Conservation (phyloP, 1,140 invertebrate genomes). For the Drosophila kikkawai region DNA sequence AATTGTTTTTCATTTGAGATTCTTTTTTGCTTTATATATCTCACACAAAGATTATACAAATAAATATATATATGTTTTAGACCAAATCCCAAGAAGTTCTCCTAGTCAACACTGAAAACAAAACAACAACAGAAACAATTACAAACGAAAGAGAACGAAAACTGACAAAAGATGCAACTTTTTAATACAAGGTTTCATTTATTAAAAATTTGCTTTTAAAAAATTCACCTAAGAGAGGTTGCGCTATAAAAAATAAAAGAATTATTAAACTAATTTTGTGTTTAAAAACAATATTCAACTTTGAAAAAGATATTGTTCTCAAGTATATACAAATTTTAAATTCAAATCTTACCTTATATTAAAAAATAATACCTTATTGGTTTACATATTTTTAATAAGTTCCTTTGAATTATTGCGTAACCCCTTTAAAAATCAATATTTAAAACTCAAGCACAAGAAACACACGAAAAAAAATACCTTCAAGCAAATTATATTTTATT, state of each 20-base stretch:
- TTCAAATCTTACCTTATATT: too few relatives aligned
- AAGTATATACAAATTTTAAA: too few relatives aligned
- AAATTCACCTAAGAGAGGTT: neutral
- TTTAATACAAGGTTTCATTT: slow-evolving; percentile 29
- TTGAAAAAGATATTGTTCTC: neutral
- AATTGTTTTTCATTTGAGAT: slow-evolving; percentile 7
- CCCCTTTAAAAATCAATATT: neutral
- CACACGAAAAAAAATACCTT: slow-evolving; percentile 24
- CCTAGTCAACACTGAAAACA: slow-evolving; percentile 35
- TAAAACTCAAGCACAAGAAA: slow-evolving; percentile 16
- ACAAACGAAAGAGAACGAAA: slow-evolving; percentile 38
- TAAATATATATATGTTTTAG: slow-evolving; percentile 7
- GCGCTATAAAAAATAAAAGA: neutral
- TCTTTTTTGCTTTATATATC: neutral
- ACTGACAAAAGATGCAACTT: neutral
- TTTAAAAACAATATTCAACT: neutral
- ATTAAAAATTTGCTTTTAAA: neutral
- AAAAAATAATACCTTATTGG: too few relatives aligned
- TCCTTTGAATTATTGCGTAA: neutral
- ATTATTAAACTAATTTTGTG: neutral
- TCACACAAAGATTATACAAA: neutral
- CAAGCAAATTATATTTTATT: slow-evolving; percentile 24
- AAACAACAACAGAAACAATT: neutral
- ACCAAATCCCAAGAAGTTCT: slow-evolving; percentile 31
- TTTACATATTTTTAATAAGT: neutral